Evolutionary conservation across 2,797 vertebrate species (phyloP).

Genomic region (Clarias pachynema): DNA sequence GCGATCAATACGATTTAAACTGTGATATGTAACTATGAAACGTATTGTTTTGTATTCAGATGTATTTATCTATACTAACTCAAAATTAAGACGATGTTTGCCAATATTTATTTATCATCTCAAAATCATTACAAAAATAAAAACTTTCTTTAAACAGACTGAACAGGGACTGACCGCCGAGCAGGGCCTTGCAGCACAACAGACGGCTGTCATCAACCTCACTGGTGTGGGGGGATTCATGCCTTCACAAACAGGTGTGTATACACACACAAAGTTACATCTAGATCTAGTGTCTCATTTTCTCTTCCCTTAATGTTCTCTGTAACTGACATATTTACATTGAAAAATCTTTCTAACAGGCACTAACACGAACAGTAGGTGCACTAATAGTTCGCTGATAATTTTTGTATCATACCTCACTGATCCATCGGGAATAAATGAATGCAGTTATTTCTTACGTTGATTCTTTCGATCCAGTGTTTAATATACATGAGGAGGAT

Average conservation of each 20-base stretch:
- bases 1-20: too few relatives aligned
- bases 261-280: constrained; percentile 6
- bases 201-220: constrained; percentile 92
- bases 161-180: constrained; percentile 90
- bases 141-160: constrained; percentile 70
- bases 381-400: constrained; percentile 50
- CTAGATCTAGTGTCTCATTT: constrained; percentile 3
- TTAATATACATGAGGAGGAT: constrained; percentile 56
- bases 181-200: constrained; percentile 88
- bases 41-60: too few relatives aligned
- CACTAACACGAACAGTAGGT: constrained; percentile 53
- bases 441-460: constrained; percentile 21
- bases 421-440: constrained; percentile 37
- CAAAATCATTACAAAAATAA: too few relatives aligned
- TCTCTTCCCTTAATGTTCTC: neutral
- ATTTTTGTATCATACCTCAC: constrained; percentile 43
- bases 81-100: too few relatives aligned
- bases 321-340: constrained; percentile 30
- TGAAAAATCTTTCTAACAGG: constrained; percentile 45
- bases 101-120: too few relatives aligned
- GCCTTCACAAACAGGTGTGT: constrained; percentile 89
- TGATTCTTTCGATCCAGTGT: constrained; percentile 49
- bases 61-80: too few relatives aligned
- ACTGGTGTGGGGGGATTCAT: constrained; percentile 90
- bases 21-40: too few relatives aligned